Evolutionary conservation across 30 jellyfish, hydroid and myxozoan species (phyloP).

Genomic region (Clytia hemisphaerica): DNA sequence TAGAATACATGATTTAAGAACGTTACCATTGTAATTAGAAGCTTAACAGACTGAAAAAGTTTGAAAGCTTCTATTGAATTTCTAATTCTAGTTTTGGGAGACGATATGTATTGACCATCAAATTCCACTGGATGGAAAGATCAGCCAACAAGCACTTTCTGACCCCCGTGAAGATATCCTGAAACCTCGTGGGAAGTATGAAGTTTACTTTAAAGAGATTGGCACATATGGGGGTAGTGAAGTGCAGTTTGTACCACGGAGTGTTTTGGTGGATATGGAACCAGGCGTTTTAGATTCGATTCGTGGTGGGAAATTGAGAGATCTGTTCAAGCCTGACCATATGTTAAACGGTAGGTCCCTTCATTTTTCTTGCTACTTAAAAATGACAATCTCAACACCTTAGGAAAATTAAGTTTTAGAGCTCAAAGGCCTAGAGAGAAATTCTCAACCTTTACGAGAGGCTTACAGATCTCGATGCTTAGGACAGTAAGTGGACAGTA

Average conservation of each 20-base stretch:
- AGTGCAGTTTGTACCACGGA: constrained; percentile 63
- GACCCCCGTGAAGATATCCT: not conserved
- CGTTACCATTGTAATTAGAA: too few species aligned
- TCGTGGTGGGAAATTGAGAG: constrained; percentile 66
- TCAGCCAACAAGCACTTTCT: too few species aligned
- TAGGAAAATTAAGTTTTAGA: too few species aligned
- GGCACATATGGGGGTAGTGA: constrained; percentile 40
- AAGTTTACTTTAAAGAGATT: constrained; percentile 61
- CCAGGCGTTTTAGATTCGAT: constrained; percentile 91
- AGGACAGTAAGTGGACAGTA: too few species aligned
- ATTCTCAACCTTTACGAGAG: too few species aligned
- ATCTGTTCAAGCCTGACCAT: constrained; percentile 77
- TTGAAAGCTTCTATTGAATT: too few species aligned
- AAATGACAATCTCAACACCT: too few species aligned
- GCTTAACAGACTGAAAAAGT: too few species aligned
- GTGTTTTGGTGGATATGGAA: constrained; percentile 79
- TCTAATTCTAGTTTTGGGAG: constrained; percentile 74
- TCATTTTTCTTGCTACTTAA: not conserved
- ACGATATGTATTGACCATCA: constrained; percentile 79
- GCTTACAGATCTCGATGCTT: too few species aligned
- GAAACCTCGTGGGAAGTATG: constrained; percentile 30
- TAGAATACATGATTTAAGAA: too few species aligned
- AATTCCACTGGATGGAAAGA: constrained; percentile 45
- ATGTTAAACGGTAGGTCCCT: constrained; percentile 62
- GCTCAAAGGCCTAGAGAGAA: too few species aligned